Evolutionary conservation across 1,140 invertebrate genomes (phyloP).

Genomic region (Grapholita molesta): DNA sequence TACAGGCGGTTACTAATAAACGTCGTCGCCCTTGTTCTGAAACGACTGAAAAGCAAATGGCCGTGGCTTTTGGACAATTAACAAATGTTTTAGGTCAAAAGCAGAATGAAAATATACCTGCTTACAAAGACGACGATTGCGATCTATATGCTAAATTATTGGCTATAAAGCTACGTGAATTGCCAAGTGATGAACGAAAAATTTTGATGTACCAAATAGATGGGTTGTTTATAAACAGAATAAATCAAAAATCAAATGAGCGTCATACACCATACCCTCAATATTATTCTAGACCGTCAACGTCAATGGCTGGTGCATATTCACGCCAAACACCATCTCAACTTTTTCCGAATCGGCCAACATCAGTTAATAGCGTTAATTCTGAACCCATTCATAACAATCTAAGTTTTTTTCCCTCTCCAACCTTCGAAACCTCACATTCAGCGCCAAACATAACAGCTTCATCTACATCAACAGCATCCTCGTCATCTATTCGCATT

Average conservation of each 20-base stretch:
- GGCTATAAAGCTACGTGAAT: conserved; percentile 28
- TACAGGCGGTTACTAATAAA: too few species aligned
- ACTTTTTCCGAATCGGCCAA: conserved; percentile 15
- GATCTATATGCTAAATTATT: conserved; percentile 31
- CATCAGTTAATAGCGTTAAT: conserved; percentile 15
- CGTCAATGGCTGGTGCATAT: conserved; percentile 24
- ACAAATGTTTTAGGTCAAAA: conserved; percentile 27
- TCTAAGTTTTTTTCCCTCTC: background rate
- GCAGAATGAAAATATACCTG: conserved; percentile 10
- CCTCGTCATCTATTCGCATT: conserved; percentile 8
- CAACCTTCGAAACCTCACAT: conserved; percentile 11
- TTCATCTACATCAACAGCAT: conserved; percentile 18
- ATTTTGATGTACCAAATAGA: conserved; percentile 28
- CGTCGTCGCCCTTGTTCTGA: too few species aligned
- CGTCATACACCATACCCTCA: conserved; percentile 28
- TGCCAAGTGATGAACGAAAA: conserved; percentile 26
- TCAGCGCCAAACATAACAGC: conserved; percentile 11
- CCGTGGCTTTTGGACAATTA: background rate
- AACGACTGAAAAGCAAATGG: background rate
- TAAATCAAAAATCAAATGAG: conserved; percentile 25
- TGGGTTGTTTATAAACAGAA: conserved; percentile 31
- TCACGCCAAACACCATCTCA: conserved; percentile 20
- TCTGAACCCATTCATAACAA: conserved; percentile 13
- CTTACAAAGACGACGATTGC: conserved; percentile 31
- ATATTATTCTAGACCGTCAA: conserved; percentile 28